These are phyloP conservation scores for Buphagus erythrorhynchus DNA, from an alignment of 2,797 vertebrate species.

Conservation along the genomic window DNA sequence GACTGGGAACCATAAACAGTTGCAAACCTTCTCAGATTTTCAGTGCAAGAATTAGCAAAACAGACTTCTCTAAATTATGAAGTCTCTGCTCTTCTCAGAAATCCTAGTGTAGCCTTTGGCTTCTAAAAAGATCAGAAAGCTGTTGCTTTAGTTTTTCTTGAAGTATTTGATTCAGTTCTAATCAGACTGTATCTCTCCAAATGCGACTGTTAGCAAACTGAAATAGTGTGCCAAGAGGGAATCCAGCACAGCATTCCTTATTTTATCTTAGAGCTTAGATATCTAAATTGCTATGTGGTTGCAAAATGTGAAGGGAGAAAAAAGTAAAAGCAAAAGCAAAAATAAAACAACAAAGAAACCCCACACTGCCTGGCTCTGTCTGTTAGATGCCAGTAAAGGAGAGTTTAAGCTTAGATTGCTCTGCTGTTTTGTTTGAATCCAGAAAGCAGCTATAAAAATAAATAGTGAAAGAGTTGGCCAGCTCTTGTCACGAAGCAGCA, in stretches of 20 bases:
- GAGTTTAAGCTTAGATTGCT: not conserved
- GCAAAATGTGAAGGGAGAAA: not conserved
- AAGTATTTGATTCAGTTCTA: not conserved
- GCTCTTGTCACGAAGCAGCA: not conserved
- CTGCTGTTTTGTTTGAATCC: constrained; percentile 1
- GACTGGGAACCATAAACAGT: not conserved
- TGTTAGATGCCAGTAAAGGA: not conserved
- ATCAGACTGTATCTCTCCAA: not conserved
- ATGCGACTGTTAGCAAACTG: not conserved
- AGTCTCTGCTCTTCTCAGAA: not conserved
- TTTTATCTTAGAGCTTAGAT: constrained; percentile 40
- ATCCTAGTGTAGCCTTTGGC: not conserved
- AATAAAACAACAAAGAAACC: not conserved
- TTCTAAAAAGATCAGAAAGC: not conserved
- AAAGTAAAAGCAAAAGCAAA: not conserved
- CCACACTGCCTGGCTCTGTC: not conserved
- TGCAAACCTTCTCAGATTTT: not conserved
- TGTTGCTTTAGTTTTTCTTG: not conserved
- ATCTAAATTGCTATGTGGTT: constrained; percentile 14
- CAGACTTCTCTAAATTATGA: not conserved
- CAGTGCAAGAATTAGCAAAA: not conserved
- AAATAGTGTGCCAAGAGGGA: not conserved
- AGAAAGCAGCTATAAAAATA: constrained; percentile 40
- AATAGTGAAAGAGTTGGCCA: not conserved
- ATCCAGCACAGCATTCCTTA: not conserved